Conservation (phyloP, 2,797 vertebrate genomes). For the Cuniculus paca region DNA sequence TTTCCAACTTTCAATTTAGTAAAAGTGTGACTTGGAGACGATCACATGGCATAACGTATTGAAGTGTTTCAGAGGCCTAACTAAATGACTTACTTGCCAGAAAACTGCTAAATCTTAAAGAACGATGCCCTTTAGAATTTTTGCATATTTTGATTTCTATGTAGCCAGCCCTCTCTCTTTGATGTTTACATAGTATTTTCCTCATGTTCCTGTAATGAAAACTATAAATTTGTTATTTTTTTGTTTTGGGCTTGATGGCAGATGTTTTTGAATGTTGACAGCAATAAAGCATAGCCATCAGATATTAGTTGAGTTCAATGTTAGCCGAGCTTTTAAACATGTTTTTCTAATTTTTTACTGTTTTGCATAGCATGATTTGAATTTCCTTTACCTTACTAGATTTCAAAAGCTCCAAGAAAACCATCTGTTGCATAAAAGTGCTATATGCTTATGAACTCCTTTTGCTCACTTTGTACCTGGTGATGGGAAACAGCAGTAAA, state of each 20-base stretch:
- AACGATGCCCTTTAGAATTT: neutral
- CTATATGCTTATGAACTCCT: neutral
- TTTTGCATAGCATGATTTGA: conserved; percentile 17
- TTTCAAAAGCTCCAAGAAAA: conserved; percentile 28
- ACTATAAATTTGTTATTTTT: neutral
- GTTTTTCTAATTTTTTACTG: neutral
- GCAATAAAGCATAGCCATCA: neutral
- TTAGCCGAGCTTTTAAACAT: neutral
- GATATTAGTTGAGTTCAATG: neutral
- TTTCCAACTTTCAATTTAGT: conserved; percentile 23
- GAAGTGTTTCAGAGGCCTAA: neutral
- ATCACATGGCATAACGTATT: neutral
- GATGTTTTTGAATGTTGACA: neutral
- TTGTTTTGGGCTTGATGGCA: neutral
- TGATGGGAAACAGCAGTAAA: neutral
- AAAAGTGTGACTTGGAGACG: neutral
- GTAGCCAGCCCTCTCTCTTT: neutral
- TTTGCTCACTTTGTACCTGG: neutral
- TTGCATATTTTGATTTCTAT: neutral
- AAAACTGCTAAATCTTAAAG: neutral
- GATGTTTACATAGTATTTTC: neutral
- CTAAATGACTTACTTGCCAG: neutral
- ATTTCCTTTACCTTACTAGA: neutral
- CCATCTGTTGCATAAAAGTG: neutral
- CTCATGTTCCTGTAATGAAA: neutral